These are phyloP conservation scores for Heterotis niloticus DNA, from an alignment of 2,113 vertebrate genomes.

Conservation along the genomic window DNA sequence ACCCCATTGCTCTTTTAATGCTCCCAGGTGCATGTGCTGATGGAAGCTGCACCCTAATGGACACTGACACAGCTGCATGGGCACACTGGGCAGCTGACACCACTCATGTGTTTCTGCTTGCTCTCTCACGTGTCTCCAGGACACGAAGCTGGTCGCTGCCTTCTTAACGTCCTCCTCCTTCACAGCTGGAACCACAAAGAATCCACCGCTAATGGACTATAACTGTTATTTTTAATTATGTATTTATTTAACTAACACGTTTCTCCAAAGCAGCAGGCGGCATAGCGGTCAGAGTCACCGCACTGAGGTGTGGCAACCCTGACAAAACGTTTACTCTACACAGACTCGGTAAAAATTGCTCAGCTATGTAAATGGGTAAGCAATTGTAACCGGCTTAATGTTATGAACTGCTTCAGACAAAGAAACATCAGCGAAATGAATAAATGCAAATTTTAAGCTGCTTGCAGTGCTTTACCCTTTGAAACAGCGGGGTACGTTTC, in stretches of 20 bases:
- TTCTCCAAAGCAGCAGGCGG: too few relatives aligned
- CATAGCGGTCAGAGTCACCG: too few relatives aligned
- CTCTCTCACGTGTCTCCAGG: background rate
- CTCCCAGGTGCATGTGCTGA: constrained; percentile 52
- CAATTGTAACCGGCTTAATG: background rate
- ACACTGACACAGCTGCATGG: constrained; percentile 45
- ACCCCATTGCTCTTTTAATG: constrained; percentile 47
- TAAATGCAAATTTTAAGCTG: background rate
- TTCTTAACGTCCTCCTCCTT: too few relatives aligned
- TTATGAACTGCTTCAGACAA: background rate
- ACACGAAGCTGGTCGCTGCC: too few relatives aligned
- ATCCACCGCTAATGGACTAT: too few relatives aligned
- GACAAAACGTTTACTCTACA: too few relatives aligned
- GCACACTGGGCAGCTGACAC: constrained; percentile 30
- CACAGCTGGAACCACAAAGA: too few relatives aligned
- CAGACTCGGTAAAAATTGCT: too few relatives aligned
- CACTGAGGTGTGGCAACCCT: too few relatives aligned
- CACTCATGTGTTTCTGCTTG: background rate
- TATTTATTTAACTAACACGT: too few relatives aligned
- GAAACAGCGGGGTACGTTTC: background rate
- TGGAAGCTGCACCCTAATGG: constrained; percentile 55
- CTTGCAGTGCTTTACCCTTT: background rate
- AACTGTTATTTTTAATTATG: too few relatives aligned
- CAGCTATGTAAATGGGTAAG: too few relatives aligned
- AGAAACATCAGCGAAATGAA: background rate